These are phyloP conservation scores for Epinephelus moara DNA, from an alignment of 2,113 vertebrate genomes.

Conservation along the genomic window DNA sequence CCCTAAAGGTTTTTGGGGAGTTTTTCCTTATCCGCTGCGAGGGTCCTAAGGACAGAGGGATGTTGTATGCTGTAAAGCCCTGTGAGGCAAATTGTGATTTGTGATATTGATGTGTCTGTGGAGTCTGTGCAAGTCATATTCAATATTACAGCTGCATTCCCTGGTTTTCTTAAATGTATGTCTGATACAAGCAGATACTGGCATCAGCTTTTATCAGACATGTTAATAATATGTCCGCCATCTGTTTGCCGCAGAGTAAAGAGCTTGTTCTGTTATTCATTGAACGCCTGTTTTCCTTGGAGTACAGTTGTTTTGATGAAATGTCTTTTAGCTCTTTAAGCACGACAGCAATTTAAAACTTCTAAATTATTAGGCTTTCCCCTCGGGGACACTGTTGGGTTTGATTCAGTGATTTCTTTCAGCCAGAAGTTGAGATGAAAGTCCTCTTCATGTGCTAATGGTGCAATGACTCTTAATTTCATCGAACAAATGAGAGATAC, in stretches of 20 bases:
- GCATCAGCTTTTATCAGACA: neutral
- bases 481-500: slow-evolving; percentile 18
- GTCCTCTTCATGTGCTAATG: slow-evolving; percentile 1
- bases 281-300: slow-evolving; percentile 21
- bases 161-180: neutral
- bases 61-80: too few species aligned
- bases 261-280: neutral
- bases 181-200: neutral
- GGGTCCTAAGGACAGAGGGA: too few species aligned
- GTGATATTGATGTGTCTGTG: too few species aligned
- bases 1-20: too few species aligned
- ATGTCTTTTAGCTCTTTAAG: slow-evolving; percentile 10
- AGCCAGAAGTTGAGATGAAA: slow-evolving; percentile 27
- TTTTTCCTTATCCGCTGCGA: too few species aligned
- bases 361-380: neutral
- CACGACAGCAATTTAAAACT: slow-evolving; percentile 25
- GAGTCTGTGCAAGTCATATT: neutral
- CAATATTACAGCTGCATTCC: neutral
- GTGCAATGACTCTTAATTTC: slow-evolving; percentile 2
- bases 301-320: slow-evolving; percentile 1
- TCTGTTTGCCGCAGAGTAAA: neutral
- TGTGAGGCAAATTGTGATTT: too few species aligned
- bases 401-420: slow-evolving; percentile 10
- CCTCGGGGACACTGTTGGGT: neutral
- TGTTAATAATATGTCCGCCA: neutral